These are phyloP conservation scores for Calypte anna DNA, from an alignment of 2,113 vertebrate species.

Conservation along the genomic window DNA sequence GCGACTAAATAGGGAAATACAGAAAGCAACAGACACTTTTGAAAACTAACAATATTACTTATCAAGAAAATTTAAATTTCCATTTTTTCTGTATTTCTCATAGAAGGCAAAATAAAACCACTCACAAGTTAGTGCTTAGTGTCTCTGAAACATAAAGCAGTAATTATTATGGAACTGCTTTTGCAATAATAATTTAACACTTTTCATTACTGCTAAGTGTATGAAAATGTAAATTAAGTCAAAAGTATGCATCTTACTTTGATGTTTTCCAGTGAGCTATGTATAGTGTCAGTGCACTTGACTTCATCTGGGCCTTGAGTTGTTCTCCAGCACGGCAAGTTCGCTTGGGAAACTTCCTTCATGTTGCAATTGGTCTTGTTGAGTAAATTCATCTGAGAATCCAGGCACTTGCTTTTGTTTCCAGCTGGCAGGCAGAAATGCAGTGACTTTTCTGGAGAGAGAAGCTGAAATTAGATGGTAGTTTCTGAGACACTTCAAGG, in stretches of 20 bases:
- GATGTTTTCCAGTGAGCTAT: neutral
- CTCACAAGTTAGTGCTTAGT: neutral
- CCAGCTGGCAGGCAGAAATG: neutral
- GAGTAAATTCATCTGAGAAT: neutral
- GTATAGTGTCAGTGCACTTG: accelerated
- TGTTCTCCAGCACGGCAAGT: neutral
- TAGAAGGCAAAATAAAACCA: neutral
- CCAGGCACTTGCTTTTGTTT: neutral
- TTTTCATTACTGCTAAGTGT: neutral
- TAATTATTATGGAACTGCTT: neutral
- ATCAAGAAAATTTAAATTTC: neutral
- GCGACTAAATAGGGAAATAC: neutral
- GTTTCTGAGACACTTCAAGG: neutral
- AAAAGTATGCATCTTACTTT: neutral
- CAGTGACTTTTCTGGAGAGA: neutral
- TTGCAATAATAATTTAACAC: neutral
- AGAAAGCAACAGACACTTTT: neutral
- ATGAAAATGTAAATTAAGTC: neutral
- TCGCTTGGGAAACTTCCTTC: neutral
- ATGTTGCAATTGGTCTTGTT: neutral
- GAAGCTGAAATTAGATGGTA: neutral
- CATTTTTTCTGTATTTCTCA: neutral
- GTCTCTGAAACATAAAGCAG: neutral
- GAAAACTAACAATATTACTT: neutral
- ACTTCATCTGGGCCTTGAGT: neutral